Percentiles rank a stretch among this genome's conserved stretches.
phyloP scores from a whole-genome alignment of 2,113 vertebrate species.

The Platichthys flesus region DNA sequence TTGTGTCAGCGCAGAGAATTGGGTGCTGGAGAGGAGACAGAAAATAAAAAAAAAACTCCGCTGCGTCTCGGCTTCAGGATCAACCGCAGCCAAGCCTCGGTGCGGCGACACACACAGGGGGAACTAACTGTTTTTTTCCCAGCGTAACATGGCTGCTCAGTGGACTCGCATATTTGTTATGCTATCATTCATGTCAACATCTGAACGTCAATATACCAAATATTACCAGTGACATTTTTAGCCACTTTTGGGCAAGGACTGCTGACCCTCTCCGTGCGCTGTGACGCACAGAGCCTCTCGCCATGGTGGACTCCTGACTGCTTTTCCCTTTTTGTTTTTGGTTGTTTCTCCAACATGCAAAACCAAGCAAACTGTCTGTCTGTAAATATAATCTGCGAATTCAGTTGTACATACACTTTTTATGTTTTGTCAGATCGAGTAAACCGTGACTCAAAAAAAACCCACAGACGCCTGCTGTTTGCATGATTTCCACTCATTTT shows the following conservation, averaged over 20 bases:
- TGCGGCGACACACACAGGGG: conserved; percentile 70
- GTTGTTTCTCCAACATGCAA: conserved; percentile 81
- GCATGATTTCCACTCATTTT: conserved; percentile 64
- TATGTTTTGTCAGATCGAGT: conserved; percentile 99
- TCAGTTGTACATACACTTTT: conserved; percentile 99
- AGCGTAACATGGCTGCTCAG: conserved; percentile 64
- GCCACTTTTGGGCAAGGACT: conserved; percentile 65
- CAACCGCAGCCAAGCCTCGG: conserved; percentile 50
- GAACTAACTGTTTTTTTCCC: conserved; percentile 59
- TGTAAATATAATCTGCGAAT: conserved; percentile 99
- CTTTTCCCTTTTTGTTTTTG: conserved; percentile 57
- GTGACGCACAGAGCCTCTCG: conserved; percentile 45
- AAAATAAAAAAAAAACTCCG: not conserved
- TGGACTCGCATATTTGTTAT: conserved; percentile 70
- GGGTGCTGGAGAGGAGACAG: conserved; percentile 52
- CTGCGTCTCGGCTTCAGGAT: conserved; percentile 57
- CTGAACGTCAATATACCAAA: conserved; percentile 81
- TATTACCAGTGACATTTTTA: conserved; percentile 77
- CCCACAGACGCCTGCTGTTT: conserved; percentile 78
- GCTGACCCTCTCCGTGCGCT: conserved; percentile 41
- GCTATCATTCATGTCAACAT: conserved; percentile 79
- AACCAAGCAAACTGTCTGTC: conserved; percentile 88
- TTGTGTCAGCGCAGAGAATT: conserved; percentile 70
- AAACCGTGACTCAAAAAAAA: conserved; percentile 87
- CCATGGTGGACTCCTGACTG: conserved; percentile 68